phyloP scores from a whole-genome alignment of 2,888 invertebrate species.

The Drosophila merina region DNA sequence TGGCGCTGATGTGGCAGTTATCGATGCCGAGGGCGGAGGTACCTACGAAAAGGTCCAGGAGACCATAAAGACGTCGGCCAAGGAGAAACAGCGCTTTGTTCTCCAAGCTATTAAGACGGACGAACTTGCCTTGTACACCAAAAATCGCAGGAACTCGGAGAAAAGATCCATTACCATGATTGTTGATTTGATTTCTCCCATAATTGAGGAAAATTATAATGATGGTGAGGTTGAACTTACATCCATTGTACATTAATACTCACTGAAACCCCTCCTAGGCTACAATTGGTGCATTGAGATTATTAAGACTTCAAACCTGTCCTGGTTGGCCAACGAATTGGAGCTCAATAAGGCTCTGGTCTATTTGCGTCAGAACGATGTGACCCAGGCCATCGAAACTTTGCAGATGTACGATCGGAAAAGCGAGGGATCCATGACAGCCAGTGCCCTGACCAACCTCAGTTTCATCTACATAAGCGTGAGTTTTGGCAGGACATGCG shows the following conservation, averaged over 20 bases:
- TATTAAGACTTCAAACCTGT: conserved; percentile 94
- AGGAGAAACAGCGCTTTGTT: conserved; percentile 86
- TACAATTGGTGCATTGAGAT: conserved; percentile 96
- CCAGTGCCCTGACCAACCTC: conserved; percentile 93
- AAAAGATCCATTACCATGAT: conserved; percentile 93
- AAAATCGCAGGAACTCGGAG: conserved; percentile 88
- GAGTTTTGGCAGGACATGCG: conserved; percentile 34
- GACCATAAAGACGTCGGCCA: conserved; percentile 28
- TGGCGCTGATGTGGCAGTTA: conserved; percentile 65
- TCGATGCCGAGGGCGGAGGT: conserved; percentile 57
- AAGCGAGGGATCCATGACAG: conserved; percentile 90
- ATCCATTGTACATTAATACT: neutral
- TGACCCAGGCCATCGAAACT: conserved; percentile 91
- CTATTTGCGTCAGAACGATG: conserved; percentile 91
- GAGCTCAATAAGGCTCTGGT: conserved; percentile 96
- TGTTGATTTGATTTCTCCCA: conserved; percentile 94
- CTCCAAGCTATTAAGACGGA: conserved; percentile 91
- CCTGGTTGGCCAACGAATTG: conserved; percentile 92
- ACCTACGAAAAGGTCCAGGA: conserved; percentile 53
- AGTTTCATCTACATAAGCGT: conserved; percentile 89
- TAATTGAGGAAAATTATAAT: conserved; percentile 89
- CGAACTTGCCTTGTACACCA: conserved; percentile 89
- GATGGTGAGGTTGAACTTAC: conserved; percentile 84
- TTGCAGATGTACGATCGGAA: conserved; percentile 94
- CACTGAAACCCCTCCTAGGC: conserved; percentile 54